phyloP scores from a whole-genome alignment of 2,888 invertebrate species.

The Watsonalla cultraria region DNA sequence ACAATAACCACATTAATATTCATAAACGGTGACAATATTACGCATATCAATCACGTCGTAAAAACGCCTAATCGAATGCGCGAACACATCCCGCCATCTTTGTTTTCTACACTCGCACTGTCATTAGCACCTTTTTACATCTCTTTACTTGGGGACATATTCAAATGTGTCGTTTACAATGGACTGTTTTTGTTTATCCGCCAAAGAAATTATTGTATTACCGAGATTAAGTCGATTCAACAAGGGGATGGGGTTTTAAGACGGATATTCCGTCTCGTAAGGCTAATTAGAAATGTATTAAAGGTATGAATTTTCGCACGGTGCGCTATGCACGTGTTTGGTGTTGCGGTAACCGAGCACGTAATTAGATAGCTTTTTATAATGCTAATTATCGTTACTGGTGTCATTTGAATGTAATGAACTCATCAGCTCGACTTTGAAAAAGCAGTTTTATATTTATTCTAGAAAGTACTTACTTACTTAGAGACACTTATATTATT shows the following conservation, averaged over 20 bases:
- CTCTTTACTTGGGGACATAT: constrained; percentile 43
- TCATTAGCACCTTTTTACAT: constrained; percentile 68
- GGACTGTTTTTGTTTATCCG: constrained; percentile 70
- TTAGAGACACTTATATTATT: no score
- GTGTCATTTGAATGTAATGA: background rate
- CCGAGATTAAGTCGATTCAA: constrained; percentile 38
- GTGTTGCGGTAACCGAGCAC: constrained; percentile 43
- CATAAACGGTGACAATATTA: constrained; percentile 62
- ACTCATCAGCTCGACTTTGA: no score
- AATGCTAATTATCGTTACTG: constrained; percentile 19
- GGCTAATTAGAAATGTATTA: constrained; percentile 62
- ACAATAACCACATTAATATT: constrained; percentile 62
- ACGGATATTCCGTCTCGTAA: constrained; percentile 21
- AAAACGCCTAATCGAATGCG: constrained; percentile 68
- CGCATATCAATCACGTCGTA: constrained; percentile 71
- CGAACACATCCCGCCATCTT: constrained; percentile 61
- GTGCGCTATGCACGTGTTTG: constrained; percentile 41
- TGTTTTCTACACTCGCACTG: constrained; percentile 51
- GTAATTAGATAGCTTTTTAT: constrained; percentile 50
- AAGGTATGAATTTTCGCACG: constrained; percentile 60
- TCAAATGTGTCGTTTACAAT: constrained; percentile 59
- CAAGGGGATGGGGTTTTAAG: constrained; percentile 28
- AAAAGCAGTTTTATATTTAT: no score
- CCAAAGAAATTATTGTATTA: constrained; percentile 47
- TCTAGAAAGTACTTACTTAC: no score